Evolutionary conservation across 1,140 invertebrate species (phyloP).

Genomic region (Heliothis subflexa): DNA sequence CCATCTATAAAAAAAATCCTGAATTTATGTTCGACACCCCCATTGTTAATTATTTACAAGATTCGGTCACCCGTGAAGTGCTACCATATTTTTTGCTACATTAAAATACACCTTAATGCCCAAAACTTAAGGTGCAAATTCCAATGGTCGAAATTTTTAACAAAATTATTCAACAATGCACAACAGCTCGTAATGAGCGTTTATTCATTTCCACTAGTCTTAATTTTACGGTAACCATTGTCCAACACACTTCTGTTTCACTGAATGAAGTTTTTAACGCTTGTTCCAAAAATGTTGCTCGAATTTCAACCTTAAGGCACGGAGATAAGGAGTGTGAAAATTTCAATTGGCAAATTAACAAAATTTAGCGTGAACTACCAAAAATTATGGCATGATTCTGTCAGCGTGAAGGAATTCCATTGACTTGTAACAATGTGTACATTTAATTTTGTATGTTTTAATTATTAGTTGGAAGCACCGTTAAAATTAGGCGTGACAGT

Average conservation of each 20-base stretch:
- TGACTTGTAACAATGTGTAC: constrained; percentile 37
- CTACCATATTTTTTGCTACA: constrained; percentile 1
- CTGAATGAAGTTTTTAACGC: constrained; percentile 54
- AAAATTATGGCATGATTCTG: constrained; percentile 44
- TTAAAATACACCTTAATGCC: constrained; percentile 25
- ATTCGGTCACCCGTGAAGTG: constrained; percentile 57
- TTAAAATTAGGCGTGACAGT: constrained; percentile 23
- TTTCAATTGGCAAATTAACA: constrained; percentile 32
- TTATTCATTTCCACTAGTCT: constrained; percentile 66
- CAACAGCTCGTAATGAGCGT: constrained; percentile 61
- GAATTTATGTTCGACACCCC: constrained; percentile 49
- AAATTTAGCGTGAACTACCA: constrained; percentile 45
- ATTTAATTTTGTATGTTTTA: constrained; percentile 42
- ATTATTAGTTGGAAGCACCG: constrained; percentile 37
- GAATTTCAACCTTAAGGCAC: constrained; percentile 50
- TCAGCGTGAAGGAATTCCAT: constrained; percentile 45
- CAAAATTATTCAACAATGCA: constrained; percentile 48
- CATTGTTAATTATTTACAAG: constrained; percentile 59
- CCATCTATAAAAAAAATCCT: constrained; percentile 30
- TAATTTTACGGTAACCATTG: constrained; percentile 66
- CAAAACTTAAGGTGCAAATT: neutral
- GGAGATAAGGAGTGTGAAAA: constrained; percentile 23
- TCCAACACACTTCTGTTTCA: constrained; percentile 60
- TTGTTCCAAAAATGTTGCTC: neutral
- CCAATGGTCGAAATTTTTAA: neutral